Evolutionary conservation across 2,113 vertebrate genomes (phyloP), one percentile per base, ranked within the genome.

Genomic region (Romanogobio albipinnatus): DNA sequence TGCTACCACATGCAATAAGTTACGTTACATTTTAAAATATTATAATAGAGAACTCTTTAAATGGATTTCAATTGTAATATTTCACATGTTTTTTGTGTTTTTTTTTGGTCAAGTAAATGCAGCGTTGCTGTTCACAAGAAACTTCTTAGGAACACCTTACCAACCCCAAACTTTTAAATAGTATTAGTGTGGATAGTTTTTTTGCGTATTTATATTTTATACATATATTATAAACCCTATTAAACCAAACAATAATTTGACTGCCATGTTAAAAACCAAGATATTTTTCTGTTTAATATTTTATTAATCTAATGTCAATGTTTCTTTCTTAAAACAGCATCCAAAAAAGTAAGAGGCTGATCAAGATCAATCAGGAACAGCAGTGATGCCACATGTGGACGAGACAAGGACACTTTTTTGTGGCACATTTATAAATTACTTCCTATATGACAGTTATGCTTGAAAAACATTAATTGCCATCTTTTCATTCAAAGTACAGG

Each of bases 271-370:
- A 39, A 70, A 39, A 47, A 47, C 70, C 10, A 47, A 73, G 1
- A 71, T 0, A 6, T 39, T 4, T 36, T 43, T 14, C 47, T 51
- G 19, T 39, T 14, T 4, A 59, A 10, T 71, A 39, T 70, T 53
- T 51, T 2, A 14, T n/a, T n/a, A 22, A 10, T 83, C 6, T 84
- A 49, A 47, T 76, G 7, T 13, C 76, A 58, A 61, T 82, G 10
- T 82, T 70, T 78, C 62, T 9, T 85, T 91, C n/a, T 87, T 89
- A 87, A 68, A 80, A 86, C 85, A 95, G 94, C 92, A 94, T 85
- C 89, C 90, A 83, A 85, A 91, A 89, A 93, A 88, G 33, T 90
- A 89, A 24, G 91, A 43, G 90, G 70, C 14, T 84, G 81, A 62
- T 64, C 71, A n/a, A 24, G 77, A 59, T 36, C 19, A 81, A 59